These are phyloP conservation scores for Pterophyllum scalare DNA, from an alignment of 2,113 vertebrate genomes.

Conservation along the genomic window DNA sequence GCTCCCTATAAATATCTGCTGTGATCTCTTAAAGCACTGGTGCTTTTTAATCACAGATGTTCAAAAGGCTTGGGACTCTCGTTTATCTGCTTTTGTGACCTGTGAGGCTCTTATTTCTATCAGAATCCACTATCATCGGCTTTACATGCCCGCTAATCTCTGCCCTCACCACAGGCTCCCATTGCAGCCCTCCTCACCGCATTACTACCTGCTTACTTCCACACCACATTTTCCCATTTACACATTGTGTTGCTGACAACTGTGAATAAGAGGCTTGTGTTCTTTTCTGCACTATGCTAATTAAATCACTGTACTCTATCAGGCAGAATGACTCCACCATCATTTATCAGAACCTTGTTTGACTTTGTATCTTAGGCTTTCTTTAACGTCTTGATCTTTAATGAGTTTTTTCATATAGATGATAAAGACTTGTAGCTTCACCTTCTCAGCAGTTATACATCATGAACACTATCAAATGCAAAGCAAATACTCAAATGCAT, in stretches of 20 bases:
- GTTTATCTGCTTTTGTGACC: slow-evolving; percentile 32
- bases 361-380: not conserved
- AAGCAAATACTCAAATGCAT: not conserved
- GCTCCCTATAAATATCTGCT: not conserved
- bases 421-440: not conserved
- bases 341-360: not conserved
- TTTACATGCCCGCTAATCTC: slow-evolving; percentile 38
- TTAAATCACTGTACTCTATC: slow-evolving; percentile 25
- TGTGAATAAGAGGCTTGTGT: slow-evolving; percentile 50
- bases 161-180: slow-evolving; percentile 1
- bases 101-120: slow-evolving; percentile 22
- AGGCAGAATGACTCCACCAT: not conserved
- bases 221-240: slow-evolving; percentile 40
- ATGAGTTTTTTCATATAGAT: not conserved
- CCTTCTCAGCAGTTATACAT: no score
- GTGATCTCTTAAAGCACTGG: not conserved
- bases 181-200: not conserved
- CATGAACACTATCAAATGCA: not conserved
- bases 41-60: slow-evolving; percentile 11
- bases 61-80: slow-evolving; percentile 5
- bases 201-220: slow-evolving; percentile 5
- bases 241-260: slow-evolving; percentile 39
- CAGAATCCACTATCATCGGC: slow-evolving; percentile 53
- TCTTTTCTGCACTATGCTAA: slow-evolving; percentile 30
- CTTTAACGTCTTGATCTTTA: not conserved